Conservation (phyloP, 2,888 invertebrate genomes). For the Aquatica leii region DNA sequence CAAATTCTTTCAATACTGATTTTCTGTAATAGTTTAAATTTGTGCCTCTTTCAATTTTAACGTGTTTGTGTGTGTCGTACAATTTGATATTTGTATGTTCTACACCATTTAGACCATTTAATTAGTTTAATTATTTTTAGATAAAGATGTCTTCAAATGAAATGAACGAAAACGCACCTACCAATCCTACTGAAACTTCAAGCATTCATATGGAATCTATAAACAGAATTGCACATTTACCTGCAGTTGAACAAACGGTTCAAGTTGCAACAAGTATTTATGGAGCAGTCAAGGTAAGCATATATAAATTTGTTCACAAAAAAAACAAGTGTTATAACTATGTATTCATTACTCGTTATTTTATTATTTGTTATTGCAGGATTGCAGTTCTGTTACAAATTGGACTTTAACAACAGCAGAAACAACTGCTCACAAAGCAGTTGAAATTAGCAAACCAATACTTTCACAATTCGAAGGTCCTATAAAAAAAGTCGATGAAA, state of each 20-base stretch:
- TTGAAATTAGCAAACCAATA: constrained; percentile 63
- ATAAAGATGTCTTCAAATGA: constrained; percentile 41
- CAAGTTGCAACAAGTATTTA: constrained; percentile 66
- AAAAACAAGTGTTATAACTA: not conserved
- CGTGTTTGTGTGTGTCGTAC: constrained; percentile 13
- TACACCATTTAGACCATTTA: not conserved
- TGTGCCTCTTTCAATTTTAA: constrained; percentile 15
- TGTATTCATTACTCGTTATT: not conserved
- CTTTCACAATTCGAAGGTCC: constrained; percentile 64
- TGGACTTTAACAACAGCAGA: constrained; percentile 67
- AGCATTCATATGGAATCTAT: constrained; percentile 63
- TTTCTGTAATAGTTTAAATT: constrained; percentile 6
- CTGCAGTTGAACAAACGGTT: constrained; percentile 66
- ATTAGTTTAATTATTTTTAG: constrained; percentile 27
- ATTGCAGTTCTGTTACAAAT: constrained; percentile 63
- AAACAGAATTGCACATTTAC: constrained; percentile 65
- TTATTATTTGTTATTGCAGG: constrained; percentile 53
- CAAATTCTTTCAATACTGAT: not conserved
- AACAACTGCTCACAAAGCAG: constrained; percentile 63
- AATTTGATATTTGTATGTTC: constrained; percentile 1
- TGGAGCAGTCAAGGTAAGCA: constrained; percentile 66
- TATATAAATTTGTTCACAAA: not conserved
- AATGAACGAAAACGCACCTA: constrained; percentile 20
- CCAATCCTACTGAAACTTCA: no score
- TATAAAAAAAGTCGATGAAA: constrained; percentile 65